Base-by-base conservation (phyloP, 2,113 vertebrate species). In the Psittacula cyanocephala region DNA sequence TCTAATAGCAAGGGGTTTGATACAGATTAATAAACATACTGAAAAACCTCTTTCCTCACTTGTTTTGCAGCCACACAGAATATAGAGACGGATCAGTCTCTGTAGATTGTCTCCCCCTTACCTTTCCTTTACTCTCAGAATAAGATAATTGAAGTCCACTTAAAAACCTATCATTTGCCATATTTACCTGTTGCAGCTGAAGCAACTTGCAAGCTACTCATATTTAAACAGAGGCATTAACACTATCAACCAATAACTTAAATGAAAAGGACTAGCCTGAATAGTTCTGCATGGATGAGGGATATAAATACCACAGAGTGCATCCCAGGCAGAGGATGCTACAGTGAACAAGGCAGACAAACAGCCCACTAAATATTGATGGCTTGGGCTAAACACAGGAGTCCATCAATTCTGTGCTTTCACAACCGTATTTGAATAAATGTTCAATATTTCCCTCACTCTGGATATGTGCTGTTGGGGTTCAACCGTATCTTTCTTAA, bases 281-380 rank as follows among this genome's bases (percentile, higher is more conserved):
- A 24, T 8, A 71, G 43, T 19, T 70, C 37, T 67, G 46, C 60
- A 35, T 20, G 27, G 17, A n/a, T 35, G 6, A 17, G 11, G 10
- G 20, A 9, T 62, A 47, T 8, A 46, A 55, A 68, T 27, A n/a
- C 23, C 22, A 33, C 4, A 17, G 14, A 37, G 22, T 7, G 15
- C 7, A 12, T 2, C 10, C 6, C 11, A 28, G 28, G 62, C 22
- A 95, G 27, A 50, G 27, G 13, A 62, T 7, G 27, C 33, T 60
- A 53, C 43, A 70, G n/a, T 0, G 2, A 81, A 23, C 9, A 35
- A 31, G 1, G 8, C 0, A 85, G 13, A 37, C 52, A 46, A 85
- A 47, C 27, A 47, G 19, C 10, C 17, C 59, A 27, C 41, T 46
- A 69, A 86, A 55, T 72, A 89, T 0, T 28, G 25, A 43, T 28